Conservation (phyloP, 2,888 invertebrate genomes). For the Cyrtodaria siliqua region DNA sequence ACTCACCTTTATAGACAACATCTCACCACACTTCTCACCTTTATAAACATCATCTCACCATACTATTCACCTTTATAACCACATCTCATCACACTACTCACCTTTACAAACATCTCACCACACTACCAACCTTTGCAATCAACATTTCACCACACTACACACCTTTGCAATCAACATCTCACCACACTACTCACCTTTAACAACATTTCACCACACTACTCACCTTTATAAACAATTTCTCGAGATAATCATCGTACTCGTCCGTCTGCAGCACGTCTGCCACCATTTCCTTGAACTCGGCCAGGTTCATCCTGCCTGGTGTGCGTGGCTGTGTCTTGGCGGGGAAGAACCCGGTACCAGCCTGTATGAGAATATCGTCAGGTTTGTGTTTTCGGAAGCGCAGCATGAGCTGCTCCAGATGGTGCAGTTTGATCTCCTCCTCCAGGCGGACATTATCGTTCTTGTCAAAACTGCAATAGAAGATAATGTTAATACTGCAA, state of each 20-base stretch:
- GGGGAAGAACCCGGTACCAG: slow-evolving; percentile 77
- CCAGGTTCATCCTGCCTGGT: slow-evolving; percentile 82
- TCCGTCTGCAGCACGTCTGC: slow-evolving; percentile 80
- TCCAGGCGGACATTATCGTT: slow-evolving; percentile 81
- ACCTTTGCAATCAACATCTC: too few relatives aligned
- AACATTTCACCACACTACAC: too few relatives aligned
- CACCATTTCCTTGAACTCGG: slow-evolving; percentile 84
- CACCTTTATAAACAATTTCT: slow-evolving; percentile 85
- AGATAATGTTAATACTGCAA: too few relatives aligned
- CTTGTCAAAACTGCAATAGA: slow-evolving; percentile 75
- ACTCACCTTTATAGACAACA: too few relatives aligned
- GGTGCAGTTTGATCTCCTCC: slow-evolving; percentile 83
- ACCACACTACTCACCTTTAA: too few relatives aligned
- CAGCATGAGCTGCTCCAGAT: slow-evolving; percentile 82
- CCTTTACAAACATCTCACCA: too few relatives aligned
- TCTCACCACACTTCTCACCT: too few relatives aligned
- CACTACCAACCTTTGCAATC: too few relatives aligned
- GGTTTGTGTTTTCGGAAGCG: slow-evolving; percentile 81
- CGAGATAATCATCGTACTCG: slow-evolving; percentile 84
- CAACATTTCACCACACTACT: neutral
- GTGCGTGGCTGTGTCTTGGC: slow-evolving; percentile 75
- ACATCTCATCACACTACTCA: too few relatives aligned
- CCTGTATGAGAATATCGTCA: slow-evolving; percentile 72
- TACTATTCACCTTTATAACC: too few relatives aligned
- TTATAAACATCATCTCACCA: too few relatives aligned